phyloP scores from a whole-genome alignment of 2,113 vertebrate genomes.

The Microcebus jonahi region DNA sequence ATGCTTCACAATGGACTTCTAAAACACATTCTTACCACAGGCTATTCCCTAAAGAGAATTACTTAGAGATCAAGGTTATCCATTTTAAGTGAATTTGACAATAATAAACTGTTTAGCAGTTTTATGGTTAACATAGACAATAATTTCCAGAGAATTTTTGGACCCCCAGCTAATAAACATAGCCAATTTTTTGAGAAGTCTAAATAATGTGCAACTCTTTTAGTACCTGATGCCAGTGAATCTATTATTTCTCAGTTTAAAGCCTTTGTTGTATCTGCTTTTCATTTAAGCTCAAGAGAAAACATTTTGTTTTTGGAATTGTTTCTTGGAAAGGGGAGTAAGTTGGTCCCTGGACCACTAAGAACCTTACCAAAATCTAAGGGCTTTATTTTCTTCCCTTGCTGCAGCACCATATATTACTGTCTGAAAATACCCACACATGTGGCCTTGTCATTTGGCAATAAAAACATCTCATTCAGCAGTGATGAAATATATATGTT shows the following conservation, averaged over 20 bases:
- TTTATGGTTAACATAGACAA: constrained; percentile 81
- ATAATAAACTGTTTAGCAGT: constrained; percentile 79
- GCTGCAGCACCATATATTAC: neutral
- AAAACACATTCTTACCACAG: constrained; percentile 63
- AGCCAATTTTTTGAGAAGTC: constrained; percentile 76
- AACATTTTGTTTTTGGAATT: constrained; percentile 79
- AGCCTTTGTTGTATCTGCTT: constrained; percentile 80
- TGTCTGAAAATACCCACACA: constrained; percentile 53
- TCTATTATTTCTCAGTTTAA: constrained; percentile 78
- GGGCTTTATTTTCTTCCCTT: neutral
- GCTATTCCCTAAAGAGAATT: constrained; percentile 60
- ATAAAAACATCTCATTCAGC: constrained; percentile 43
- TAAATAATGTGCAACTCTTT: constrained; percentile 73
- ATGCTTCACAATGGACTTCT: constrained; percentile 70
- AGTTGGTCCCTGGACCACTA: constrained; percentile 50
- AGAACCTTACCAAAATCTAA: constrained; percentile 63
- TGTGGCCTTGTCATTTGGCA: constrained; percentile 60
- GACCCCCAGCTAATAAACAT: constrained; percentile 69
- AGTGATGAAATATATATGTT: constrained; percentile 45
- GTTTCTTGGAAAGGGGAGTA: constrained; percentile 76
- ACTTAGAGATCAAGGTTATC: constrained; percentile 74
- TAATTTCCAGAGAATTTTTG: constrained; percentile 82
- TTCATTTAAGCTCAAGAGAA: constrained; percentile 76
- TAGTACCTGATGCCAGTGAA: constrained; percentile 77
- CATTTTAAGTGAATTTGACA: constrained; percentile 80